Evolutionary conservation across 2,888 invertebrate genomes (phyloP), one percentile per base, ranked within the genome.

Genomic region (Vannuccia rotundouncinata): DNA sequence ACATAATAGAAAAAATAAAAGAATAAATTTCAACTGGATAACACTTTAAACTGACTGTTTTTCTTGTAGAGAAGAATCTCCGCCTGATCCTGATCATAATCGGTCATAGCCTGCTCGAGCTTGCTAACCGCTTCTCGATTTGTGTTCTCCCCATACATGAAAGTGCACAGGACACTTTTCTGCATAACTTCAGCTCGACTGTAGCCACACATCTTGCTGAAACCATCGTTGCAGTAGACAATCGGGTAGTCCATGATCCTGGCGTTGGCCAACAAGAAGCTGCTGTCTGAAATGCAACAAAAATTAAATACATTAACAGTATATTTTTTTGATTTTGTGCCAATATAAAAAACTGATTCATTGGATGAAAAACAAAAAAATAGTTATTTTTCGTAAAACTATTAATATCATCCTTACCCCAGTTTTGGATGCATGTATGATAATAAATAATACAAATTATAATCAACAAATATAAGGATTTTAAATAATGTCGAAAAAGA

Each of bases 181-280:
- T 81, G 92, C 92, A 92, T 91, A 85, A 94, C 93, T 91, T 99
- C 99, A 84, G 97, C 96, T 85, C 98, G 91, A 90, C 94, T 82
- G 91, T 95, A 99, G 88, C 99, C 98, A 87, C 96, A 95, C 90
- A 99, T 94, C 91, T 97, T 97, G 91, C 96, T 96, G 91, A 99
- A 99, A 84, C 96, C 94, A 90, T 99, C 98, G 92, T 97, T 99
- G 92, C 98, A 98, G 91, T 98, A 99, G 86, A 99, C 99, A 90
- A 99, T 99, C 84, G 99, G 99, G 90, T 96, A 99, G 91, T 99
- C 98, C 88, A 81, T 27, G 28, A 81, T 82, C 25, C 99, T 96
- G 89, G 99, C 98, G 91, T 99, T 99, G 86, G 98, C 98, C 91
- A 99, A 91, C 88, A 99, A 91, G 90, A 99, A 99, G 89, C 96